Conservation (phyloP, 2,113 vertebrate species). For the Hystrix cristata region DNA sequence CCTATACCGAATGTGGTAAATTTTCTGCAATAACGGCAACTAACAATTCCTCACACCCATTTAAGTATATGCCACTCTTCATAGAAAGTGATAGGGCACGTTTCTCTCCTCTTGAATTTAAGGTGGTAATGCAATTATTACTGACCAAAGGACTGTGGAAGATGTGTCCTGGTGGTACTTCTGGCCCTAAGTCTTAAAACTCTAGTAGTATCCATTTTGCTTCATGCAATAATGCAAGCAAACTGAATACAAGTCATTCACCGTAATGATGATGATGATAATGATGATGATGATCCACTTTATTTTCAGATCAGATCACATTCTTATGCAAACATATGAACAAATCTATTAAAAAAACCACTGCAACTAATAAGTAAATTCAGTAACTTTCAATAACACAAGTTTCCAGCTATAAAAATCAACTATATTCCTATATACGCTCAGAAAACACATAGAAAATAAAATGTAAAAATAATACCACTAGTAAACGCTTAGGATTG, state of each 20-base stretch:
- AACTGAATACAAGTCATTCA: neutral
- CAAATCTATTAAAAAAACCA: neutral
- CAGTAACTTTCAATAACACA: neutral
- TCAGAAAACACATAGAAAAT: neutral
- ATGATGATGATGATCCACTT: neutral
- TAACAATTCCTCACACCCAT: neutral
- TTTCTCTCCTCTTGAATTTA: slow-evolving; percentile 19
- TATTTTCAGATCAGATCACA: neutral
- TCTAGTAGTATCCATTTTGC: neutral
- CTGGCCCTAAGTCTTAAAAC: neutral
- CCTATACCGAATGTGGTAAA: neutral
- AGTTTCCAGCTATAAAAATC: neutral
- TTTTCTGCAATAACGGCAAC: neutral
- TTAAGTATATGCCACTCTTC: neutral
- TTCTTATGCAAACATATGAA: neutral
- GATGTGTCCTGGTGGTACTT: neutral
- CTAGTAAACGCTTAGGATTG: neutral
- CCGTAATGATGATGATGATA: neutral
- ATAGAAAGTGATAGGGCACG: neutral
- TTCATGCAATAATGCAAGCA: neutral
- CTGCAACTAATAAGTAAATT: neutral
- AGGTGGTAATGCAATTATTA: neutral
- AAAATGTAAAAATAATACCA: neutral
- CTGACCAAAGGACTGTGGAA: neutral
- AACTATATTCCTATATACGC: neutral